Evolutionary conservation across 2,888 invertebrate species (phyloP).

Genomic region (Argyresthia goedartella): DNA sequence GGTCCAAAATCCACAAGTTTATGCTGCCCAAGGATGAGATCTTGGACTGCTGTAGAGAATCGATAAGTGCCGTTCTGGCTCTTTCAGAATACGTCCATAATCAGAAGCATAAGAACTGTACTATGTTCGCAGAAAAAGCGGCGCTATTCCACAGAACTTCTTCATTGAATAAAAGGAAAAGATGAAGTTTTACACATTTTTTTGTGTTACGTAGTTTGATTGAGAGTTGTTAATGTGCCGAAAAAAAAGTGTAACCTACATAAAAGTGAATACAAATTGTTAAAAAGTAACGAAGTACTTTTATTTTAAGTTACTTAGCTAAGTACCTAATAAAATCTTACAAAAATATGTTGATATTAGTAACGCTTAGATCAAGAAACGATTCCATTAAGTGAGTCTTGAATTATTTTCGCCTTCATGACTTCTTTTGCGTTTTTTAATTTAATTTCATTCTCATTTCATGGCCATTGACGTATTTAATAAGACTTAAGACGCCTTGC

Average conservation of each 20-base stretch:
- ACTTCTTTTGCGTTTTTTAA: too few relatives aligned
- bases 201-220: not conserved
- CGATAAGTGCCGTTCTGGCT: slow-evolving; percentile 37
- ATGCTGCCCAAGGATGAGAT: slow-evolving; percentile 45
- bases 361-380: too few relatives aligned
- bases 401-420: too few relatives aligned
- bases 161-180: too few relatives aligned
- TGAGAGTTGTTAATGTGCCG: not conserved
- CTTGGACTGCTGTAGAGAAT: slow-evolving; percentile 42
- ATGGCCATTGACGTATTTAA: slow-evolving; percentile 47
- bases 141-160: not conserved
- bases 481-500: slow-evolving; percentile 41
- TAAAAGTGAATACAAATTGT: too few relatives aligned
- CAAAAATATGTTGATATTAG: too few relatives aligned
- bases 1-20: slow-evolving; percentile 46
- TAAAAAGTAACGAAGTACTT: too few relatives aligned
- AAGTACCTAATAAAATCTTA: too few relatives aligned
- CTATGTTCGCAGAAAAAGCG: not conserved
- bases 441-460: too few relatives aligned
- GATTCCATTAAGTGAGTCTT: too few relatives aligned
- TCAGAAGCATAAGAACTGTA: not conserved
- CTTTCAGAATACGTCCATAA: slow-evolving; percentile 41
- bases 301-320: too few relatives aligned
- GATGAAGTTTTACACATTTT: not conserved
- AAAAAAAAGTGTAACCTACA: not conserved